phyloP scores from a whole-genome alignment of 2,888 invertebrate species.

The Phalera bucephala region DNA sequence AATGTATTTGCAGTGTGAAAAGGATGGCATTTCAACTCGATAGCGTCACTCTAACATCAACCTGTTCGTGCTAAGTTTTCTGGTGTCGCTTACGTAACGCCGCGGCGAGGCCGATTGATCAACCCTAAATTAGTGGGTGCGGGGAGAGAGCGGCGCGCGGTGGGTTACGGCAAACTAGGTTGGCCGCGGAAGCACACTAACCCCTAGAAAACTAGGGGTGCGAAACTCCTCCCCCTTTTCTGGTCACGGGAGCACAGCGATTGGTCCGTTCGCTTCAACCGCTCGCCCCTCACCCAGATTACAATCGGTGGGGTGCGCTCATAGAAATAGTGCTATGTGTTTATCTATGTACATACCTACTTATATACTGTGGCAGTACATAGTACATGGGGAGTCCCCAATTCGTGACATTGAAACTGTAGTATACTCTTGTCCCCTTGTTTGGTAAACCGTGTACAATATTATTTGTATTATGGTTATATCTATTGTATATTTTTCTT shows the following conservation, averaged over 20 bases:
- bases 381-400: constrained; percentile 63
- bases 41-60: too few species aligned
- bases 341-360: constrained; percentile 63
- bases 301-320: constrained; percentile 82
- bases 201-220: constrained; percentile 84
- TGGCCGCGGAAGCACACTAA: constrained; percentile 83
- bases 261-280: constrained; percentile 75
- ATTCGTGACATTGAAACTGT: constrained; percentile 72
- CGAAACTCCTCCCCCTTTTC: constrained; percentile 83
- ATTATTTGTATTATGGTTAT: neutral
- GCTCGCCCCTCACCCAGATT: constrained; percentile 79
- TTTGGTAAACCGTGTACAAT: constrained; percentile 5
- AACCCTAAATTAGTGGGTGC: constrained; percentile 79
- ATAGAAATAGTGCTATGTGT: constrained; percentile 80
- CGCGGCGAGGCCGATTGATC: constrained; percentile 72
- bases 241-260: constrained; percentile 80
- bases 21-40: too few species aligned
- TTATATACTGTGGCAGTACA: constrained; percentile 54
- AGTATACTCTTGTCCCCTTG: constrained; percentile 16
- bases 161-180: constrained; percentile 77
- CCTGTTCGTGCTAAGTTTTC: constrained; percentile 46
- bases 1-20: too few species aligned
- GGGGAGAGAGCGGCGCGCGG: constrained; percentile 63
- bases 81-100: constrained; percentile 68
- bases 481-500: too few species aligned